Conservation (phyloP, 2,113 vertebrate genomes). For the Tetraodon nigroviridis region DNA sequence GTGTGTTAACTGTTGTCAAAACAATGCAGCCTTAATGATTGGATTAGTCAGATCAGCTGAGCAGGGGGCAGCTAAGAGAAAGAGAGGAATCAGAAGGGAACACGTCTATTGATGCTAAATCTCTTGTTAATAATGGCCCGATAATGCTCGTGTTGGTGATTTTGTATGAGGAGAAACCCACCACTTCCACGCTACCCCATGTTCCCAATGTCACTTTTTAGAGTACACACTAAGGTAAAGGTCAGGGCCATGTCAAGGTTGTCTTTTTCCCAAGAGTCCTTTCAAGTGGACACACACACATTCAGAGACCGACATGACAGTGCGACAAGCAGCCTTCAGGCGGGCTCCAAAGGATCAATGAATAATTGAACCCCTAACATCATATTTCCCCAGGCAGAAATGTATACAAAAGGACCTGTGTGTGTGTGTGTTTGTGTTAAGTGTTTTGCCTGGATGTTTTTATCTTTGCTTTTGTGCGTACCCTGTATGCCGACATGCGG, state of each 20-base stretch:
- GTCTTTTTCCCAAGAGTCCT: constrained; percentile 39
- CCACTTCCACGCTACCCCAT: constrained; percentile 4
- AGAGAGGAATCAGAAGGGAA: too few relatives aligned
- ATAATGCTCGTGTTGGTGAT: too few relatives aligned
- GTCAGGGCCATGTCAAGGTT: constrained; percentile 63
- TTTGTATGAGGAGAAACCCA: constrained; percentile 28
- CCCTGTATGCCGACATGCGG: constrained; percentile 37
- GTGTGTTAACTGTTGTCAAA: neutral
- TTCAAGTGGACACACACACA: constrained; percentile 51
- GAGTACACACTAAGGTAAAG: constrained; percentile 56
- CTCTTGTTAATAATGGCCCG: too few relatives aligned
- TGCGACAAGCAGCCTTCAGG: constrained; percentile 38
- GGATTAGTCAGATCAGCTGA: too few relatives aligned
- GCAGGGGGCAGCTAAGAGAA: too few relatives aligned
- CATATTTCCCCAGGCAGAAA: constrained; percentile 51
- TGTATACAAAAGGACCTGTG: constrained; percentile 43
- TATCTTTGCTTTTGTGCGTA: constrained; percentile 12
- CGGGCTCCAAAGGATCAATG: constrained; percentile 57
- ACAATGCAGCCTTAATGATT: too few relatives aligned
- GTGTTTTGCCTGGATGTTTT: neutral
- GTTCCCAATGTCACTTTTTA: constrained; percentile 36
- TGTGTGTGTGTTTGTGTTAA: constrained; percentile 4
- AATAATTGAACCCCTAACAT: constrained; percentile 71
- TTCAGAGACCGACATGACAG: constrained; percentile 44
- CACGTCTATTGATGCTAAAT: too few relatives aligned